Evolutionary conservation across 2,888 invertebrate genomes (phyloP).

Genomic region (Scelioninae gen. 2): DNA sequence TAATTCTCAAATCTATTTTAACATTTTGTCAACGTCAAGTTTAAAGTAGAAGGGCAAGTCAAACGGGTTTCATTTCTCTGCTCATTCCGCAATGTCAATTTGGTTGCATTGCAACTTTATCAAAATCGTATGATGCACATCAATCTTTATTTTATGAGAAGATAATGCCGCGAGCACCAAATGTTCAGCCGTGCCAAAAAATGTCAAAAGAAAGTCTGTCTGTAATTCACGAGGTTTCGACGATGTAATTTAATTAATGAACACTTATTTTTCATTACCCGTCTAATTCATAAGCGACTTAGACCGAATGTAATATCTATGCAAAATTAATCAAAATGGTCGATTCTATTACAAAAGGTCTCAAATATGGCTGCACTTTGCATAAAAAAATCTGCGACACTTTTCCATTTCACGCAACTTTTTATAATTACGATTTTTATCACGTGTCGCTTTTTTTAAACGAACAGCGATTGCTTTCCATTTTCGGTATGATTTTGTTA

Average conservation of each 20-base stretch:
- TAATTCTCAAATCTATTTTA: not conserved
- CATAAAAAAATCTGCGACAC: not conserved
- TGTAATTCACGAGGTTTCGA: not conserved
- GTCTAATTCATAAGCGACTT: not conserved
- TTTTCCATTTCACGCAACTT: not conserved
- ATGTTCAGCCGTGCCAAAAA: no score
- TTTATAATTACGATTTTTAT: not conserved
- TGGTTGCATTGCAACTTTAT: not conserved
- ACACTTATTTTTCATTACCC: not conserved
- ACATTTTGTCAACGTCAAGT: no score
- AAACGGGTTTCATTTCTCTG: no score
- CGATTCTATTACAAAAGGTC: no score
- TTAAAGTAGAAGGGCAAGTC: no score
- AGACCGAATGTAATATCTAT: not conserved
- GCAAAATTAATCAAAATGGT: not conserved
- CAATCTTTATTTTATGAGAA: conserved; percentile 13
- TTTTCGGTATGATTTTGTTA: conserved; percentile 22
- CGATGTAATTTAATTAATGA: not conserved
- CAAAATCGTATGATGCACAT: conserved; percentile 1
- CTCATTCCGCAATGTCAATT: conserved; percentile 1
- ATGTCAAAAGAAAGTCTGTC: not conserved
- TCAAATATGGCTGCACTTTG: no score
- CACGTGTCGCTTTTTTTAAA: conserved; percentile 10
- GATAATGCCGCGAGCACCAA: no score
- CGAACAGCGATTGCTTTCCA: conserved; percentile 13